Conservation (phyloP, 2,797 vertebrate species). For the Pipistrellus pipistrellus region DNA sequence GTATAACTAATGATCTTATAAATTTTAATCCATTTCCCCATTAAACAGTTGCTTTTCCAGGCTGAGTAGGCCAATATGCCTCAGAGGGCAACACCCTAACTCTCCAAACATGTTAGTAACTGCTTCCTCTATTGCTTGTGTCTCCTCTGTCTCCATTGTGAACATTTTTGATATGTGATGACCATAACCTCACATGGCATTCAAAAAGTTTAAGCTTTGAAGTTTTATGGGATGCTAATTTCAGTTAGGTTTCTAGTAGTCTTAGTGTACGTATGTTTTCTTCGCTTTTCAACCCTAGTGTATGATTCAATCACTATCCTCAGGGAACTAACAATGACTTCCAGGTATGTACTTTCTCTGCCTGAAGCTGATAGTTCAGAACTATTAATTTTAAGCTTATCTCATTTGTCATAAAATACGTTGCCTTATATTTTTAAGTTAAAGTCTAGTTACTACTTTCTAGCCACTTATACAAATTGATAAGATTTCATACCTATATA, state of each 20-base stretch:
- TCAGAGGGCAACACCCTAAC: neutral
- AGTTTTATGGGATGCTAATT: constrained; percentile 12
- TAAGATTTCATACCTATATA: constrained; percentile 27
- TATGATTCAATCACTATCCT: constrained; percentile 17
- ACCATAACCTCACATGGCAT: neutral
- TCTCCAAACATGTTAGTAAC: neutral
- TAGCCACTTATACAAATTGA: constrained; percentile 26
- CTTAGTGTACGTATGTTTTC: constrained; percentile 8
- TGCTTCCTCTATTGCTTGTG: neutral
- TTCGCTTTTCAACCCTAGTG: constrained; percentile 15
- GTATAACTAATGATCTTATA: neutral
- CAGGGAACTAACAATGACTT: constrained; percentile 5
- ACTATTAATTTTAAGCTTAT: constrained; percentile 32
- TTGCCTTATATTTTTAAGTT: constrained; percentile 43
- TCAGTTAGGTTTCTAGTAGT: neutral
- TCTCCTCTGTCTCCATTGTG: constrained; percentile 31
- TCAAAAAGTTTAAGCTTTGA: neutral
- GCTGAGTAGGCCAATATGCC: neutral
- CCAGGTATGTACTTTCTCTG: neutral
- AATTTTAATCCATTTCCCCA: neutral
- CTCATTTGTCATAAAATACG: constrained; percentile 51
- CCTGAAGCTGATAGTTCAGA: neutral
- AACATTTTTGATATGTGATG: neutral
- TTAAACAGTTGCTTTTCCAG: constrained; percentile 2
- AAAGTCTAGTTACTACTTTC: constrained; percentile 34